These are phyloP conservation scores for Isotomurus palustris DNA, from an alignment of 2,888 invertebrate species.

Conservation along the genomic window DNA sequence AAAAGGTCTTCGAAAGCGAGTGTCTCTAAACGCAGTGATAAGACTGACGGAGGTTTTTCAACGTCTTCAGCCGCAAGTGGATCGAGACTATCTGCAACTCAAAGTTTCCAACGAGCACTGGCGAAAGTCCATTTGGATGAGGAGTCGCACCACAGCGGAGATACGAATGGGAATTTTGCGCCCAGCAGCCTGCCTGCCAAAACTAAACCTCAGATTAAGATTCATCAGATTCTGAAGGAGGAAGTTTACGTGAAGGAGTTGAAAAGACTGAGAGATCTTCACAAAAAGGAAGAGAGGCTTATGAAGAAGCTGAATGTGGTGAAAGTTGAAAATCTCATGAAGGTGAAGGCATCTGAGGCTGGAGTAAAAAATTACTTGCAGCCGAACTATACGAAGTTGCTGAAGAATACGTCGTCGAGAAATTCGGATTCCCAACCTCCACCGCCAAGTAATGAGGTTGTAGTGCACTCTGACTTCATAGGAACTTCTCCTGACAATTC, in stretches of 20 bases:
- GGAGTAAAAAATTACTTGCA: constrained; percentile 18
- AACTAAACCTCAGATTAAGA: constrained; percentile 23
- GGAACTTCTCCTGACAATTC: constrained; percentile 12
- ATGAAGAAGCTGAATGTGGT: constrained; percentile 3
- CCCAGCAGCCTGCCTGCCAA: constrained; percentile 4
- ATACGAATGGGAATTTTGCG: background rate
- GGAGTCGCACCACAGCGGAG: background rate
- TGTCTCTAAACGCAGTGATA: too few species aligned
- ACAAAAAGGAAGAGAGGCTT: constrained; percentile 10
- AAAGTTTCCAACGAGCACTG: constrained; percentile 1
- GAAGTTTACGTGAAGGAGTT: constrained; percentile 31
- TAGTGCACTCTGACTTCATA: constrained; percentile 20
- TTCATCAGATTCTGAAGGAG: constrained; percentile 23
- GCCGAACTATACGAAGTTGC: constrained; percentile 16
- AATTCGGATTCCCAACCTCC: constrained; percentile 22
- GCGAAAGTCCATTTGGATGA: background rate
- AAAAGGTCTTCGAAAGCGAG: too few species aligned
- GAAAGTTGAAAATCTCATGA: constrained; percentile 10
- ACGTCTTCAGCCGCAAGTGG: too few species aligned
- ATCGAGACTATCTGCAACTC: background rate
- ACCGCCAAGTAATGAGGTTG: too few species aligned
- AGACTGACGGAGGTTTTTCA: too few species aligned
- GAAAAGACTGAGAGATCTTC: constrained; percentile 13
- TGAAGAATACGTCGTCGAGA: background rate
- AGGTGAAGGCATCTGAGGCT: background rate